Base-by-base conservation (phyloP, 2,113 vertebrate species). In the Carettochelys insculpta region DNA sequence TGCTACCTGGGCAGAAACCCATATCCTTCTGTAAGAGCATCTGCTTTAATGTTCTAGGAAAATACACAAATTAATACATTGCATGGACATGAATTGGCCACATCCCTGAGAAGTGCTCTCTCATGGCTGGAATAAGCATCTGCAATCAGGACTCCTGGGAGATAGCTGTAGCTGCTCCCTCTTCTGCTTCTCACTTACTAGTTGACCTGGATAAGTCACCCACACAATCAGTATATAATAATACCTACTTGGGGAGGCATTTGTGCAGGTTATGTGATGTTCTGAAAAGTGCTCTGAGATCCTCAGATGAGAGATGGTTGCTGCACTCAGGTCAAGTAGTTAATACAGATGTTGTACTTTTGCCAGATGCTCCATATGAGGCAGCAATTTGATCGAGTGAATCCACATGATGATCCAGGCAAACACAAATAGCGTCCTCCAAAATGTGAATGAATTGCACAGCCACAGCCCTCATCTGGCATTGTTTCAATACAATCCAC, bases 1-100 rank as follows among this genome's bases (percentile, higher is more conserved):
- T 58, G 2, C 93, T 93, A 95, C 96, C 95, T 95, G 95, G 94
- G 96, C 91, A 97, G 90, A 29, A 93, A 94, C 94, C 96, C 96
- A 95, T 1, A 82, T 90, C 92, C 94, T 96, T 94, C 94, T 95
- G 92, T 52, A 95, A 92, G 3, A 94, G 93, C 94, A 95, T 94
- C 92, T 95, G 94, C 54, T 8, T 95, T 92, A 93, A 92, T 92
- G 88, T 92, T 92, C 82, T 71, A 95, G 94, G 53, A 94, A 91
- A 92, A 90, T 52, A 85, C 82, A 87, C 85, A 89, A 71, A 93
- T 95, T 93, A 94, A 96, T 96, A 78, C 92, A 82, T 78, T 90
- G 85, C 83, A 3, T 75, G 77, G n/a, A 22, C 29, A 87, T 0
- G 19, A 13, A 77, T 41, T 83, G 88, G 76, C 90, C 79, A 24